Percentiles rank a stretch among this genome's conserved stretches.
Conservation (phyloP, 2,888 invertebrate genomes). For the Himalopsyche kuldschensis region DNA sequence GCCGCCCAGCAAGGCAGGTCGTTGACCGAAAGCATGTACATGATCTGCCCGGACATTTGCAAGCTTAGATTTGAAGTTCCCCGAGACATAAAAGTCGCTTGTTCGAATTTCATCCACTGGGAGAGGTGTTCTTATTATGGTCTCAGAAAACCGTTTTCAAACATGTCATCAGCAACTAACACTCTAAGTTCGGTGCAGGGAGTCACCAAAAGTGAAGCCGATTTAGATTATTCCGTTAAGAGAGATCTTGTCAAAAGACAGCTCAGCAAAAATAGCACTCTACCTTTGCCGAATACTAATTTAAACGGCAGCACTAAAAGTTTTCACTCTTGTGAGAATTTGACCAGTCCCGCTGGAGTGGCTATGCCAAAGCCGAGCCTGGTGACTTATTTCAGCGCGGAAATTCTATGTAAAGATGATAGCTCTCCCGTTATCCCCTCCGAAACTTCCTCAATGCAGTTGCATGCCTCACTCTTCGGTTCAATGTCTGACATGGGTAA, state of each 20-base stretch:
- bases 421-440: conserved; percentile 12
- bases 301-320: conserved; percentile 4
- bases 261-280: conserved; percentile 16
- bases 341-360: not conserved
- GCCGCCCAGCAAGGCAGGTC: conserved; percentile 31
- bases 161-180: not conserved
- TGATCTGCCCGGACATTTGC: conserved; percentile 45
- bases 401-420: conserved; percentile 23
- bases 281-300: not conserved
- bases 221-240: conserved; percentile 12
- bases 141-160: not conserved
- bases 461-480: conserved; percentile 36
- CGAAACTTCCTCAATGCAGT: conserved; percentile 21
- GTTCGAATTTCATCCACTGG: conserved; percentile 55
- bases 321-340: conserved; percentile 27
- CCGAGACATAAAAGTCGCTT: conserved; percentile 46
- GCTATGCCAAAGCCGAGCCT: conserved; percentile 14
- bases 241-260: not conserved
- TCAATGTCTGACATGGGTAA: conserved; percentile 20
- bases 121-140: conserved; percentile 43
- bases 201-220: conserved; percentile 28
- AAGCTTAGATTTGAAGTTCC: conserved; percentile 45
- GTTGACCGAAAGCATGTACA: conserved; percentile 47
- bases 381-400: conserved; percentile 31
- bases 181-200: not conserved